Conservation (phyloP, 2,888 invertebrate genomes). For the Rotaria macrura region DNA sequence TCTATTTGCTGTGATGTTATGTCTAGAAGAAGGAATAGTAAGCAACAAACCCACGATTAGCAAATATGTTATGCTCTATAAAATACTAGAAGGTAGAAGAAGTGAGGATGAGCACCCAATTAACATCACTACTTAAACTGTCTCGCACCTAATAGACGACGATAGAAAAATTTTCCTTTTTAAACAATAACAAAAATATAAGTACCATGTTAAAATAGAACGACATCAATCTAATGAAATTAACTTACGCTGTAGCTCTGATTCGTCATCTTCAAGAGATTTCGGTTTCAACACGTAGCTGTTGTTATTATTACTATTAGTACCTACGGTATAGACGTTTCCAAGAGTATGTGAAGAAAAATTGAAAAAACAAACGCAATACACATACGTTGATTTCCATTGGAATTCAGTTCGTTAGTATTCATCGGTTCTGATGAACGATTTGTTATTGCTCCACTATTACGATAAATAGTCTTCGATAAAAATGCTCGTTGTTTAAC, state of each 20-base stretch:
- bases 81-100: neutral
- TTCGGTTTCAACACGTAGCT: neutral
- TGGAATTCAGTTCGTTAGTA: too few species aligned
- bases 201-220: too few species aligned
- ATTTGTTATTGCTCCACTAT: neutral
- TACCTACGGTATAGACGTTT: neutral
- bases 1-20: neutral
- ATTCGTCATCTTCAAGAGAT: neutral
- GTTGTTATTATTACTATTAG: neutral
- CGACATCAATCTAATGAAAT: too few species aligned
- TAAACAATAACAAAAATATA: neutral
- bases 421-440: neutral
- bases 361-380: too few species aligned
- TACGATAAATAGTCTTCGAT: neutral
- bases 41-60: neutral
- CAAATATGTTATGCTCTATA: neutral
- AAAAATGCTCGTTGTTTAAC: neutral
- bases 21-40: neutral
- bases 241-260: slow-evolving; percentile 16
- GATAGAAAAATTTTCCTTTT: neutral
- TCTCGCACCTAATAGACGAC: neutral
- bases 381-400: neutral
- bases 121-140: neutral
- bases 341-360: too few species aligned
- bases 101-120: neutral